Base-by-base conservation (phyloP, 2,888 invertebrate species). In the Tinea trinotella region DNA sequence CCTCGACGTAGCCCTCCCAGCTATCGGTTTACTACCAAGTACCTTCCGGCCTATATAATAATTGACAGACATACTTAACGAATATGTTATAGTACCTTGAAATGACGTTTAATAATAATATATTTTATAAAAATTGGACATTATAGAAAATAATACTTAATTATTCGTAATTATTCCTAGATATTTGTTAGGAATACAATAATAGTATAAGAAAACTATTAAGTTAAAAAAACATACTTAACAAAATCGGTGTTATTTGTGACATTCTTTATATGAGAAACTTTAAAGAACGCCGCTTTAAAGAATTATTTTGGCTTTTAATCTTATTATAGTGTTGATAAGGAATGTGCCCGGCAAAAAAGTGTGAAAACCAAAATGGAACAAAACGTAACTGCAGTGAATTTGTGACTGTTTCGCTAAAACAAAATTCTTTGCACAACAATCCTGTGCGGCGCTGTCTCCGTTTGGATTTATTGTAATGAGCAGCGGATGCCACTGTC, bases 401-500 rank as follows among this genome's bases (percentile, higher is more conserved):
- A 85, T 85, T 85, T 85, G 84, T 85, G 84, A 84, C 78, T 79
- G 82, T 83, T 83, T 76, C 83, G 74, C 72, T 80, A 81, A 80
- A 84, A 85, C 84, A 83, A 70, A 84, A 85, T 85, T 84, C 82
- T 76, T 81, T 57, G 81, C 82, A 79, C 70, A 73, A 78, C 80
- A 84, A 73, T 81, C 87, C 79, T 88, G 88, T 88, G 88, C 82
- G 88, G 87, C 80, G 74, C 70, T 71, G 76, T 74, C 76, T 68
- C 67, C 69, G 67, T 66, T 59, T 67, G 70, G 76, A 84, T 85
- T 84, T 85, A 85, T 85, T 82, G 80, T 82, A 80, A 82, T 77
- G 76, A 81, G 75, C 62, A 68, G 60, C 64, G 73, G 67, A 79
- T 77, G 71, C 80, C 76, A 67, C 70, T 64, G 69, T 61, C 64